Base-by-base conservation (phyloP, 2,888 invertebrate genomes). In the Orthonychiurus folsomi region DNA sequence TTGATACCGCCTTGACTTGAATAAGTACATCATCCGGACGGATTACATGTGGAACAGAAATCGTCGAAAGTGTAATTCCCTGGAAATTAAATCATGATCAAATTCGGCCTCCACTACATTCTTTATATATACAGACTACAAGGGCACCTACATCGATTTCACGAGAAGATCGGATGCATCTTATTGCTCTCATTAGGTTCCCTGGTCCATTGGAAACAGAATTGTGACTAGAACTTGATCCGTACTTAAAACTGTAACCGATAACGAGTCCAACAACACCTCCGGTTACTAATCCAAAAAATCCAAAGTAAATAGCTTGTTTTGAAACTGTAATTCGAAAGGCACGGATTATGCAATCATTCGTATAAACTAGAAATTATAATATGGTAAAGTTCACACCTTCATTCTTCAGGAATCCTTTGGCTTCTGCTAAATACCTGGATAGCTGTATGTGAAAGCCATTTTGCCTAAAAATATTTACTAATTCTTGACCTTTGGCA, bases 1-100 rank as follows among this genome's bases (percentile, higher is more conserved):
- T 76, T 2, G 84, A 82, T 15, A 81, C 81, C 56, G 84, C 83
- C 75, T 82, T 82, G 1, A 85, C 84, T 77, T 82, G 81, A 50
- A 85, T 78, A 62, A 85, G 74, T 56, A 85, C 76, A 64, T 84
- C 82, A 73, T 83, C 79, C 1, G 81, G 78, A 47, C 75, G 77
- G 69, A 79, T 78, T 55, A 82, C 77, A 52, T 75, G 76, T 23
- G 84, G 84, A 63, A 81, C 79, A 23, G 75, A 73, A 18, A 76
- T 78, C 69, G 84, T 82, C 62, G 81, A 78, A 66, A 81, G 75
- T 53, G 79, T 76, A 53, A 82, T 79, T 56, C 81, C 80, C 83
- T 84, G 69, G 56, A 75, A 74, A 28, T 24, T 37, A 37, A 37
- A 37, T 9, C 37, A 37, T 9, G 5, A 5, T 37, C 37, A 9